Base-by-base conservation (phyloP, 2,797 vertebrate species). In the Halcyon leucocephala region DNA sequence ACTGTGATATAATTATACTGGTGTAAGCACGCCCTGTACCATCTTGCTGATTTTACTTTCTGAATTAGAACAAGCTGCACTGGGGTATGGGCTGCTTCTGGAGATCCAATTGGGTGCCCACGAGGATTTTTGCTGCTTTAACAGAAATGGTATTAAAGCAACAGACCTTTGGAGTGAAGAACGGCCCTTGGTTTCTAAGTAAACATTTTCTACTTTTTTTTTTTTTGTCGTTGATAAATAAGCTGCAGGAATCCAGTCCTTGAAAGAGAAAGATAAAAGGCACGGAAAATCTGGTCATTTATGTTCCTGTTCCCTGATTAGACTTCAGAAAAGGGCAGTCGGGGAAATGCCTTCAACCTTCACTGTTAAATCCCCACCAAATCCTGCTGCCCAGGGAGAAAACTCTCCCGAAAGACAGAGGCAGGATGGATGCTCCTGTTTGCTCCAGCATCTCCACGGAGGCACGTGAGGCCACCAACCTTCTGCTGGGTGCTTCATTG, bases 201-300 rank as follows among this genome's bases (percentile, higher is more conserved):
- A 77, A 65, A 82, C 15, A 33, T 35, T 91, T 92, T 92, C 82
- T 48, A 67, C n/a, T 61, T 79, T 55, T 91, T 46, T 91, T 46
- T 46, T 19, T 44, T 46, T 20, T 46, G n/a, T 73, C 14, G 14
- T 61, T 91, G 49, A 64, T 42, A 95, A 94, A 81, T 83, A 91
- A 83, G 71, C 39, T 7, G 20, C 14, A 80, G 91, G 84, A 92
- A 91, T 81, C 52, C 4, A 2, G 39, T 65, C 73, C 74, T 92
- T 84, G 84, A 82, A 86, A 92, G 55, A 55, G 58, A 64, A 87
- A 86, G 81, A 90, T 72, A 58, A 92, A 91, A 92, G 84, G 58
- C 65, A 72, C 18, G 49, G 76, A 51, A 87, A 85, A 89, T 72
- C 65, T 93, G 57, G 19, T 88, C 76, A 86, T 65, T 86, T 67